Evolutionary conservation across 2,888 invertebrate species (phyloP).

Genomic region (Miltochrista miniata): DNA sequence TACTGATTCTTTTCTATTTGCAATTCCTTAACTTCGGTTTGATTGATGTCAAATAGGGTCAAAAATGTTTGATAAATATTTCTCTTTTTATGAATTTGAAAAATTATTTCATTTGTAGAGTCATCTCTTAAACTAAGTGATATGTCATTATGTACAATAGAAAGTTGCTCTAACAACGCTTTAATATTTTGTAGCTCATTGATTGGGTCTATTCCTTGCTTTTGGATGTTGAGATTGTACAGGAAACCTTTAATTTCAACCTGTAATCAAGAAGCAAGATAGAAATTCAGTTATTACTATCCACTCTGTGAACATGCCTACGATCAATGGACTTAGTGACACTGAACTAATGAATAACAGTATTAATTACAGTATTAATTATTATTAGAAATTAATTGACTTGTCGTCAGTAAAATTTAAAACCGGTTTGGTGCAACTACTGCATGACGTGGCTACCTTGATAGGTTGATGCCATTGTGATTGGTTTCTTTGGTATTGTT

Average conservation of each 20-base stretch:
- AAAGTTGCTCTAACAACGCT: constrained; percentile 82
- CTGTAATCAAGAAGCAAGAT: constrained; percentile 45
- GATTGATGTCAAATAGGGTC: constrained; percentile 55
- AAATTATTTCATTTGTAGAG: constrained; percentile 79
- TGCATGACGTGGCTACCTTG: too few relatives aligned
- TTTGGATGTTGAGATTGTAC: constrained; percentile 85
- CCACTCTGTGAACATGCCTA: too few relatives aligned
- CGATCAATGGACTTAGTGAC: too few relatives aligned
- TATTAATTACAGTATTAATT: too few relatives aligned
- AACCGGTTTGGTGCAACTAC: too few relatives aligned
- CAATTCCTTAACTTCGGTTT: constrained; percentile 63
- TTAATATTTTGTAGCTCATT: constrained; percentile 85
- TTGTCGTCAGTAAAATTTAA: too few relatives aligned
- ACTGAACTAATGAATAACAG: too few relatives aligned
- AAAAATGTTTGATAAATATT: constrained; percentile 80
- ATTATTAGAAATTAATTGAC: too few relatives aligned
- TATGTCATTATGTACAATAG: constrained; percentile 85
- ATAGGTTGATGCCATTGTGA: too few relatives aligned
- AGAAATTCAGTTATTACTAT: too few relatives aligned
- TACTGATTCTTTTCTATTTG: constrained; percentile 72
- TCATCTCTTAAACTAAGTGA: constrained; percentile 89
- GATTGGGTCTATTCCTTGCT: constrained; percentile 75
- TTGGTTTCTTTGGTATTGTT: too few relatives aligned
- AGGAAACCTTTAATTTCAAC: constrained; percentile 87
- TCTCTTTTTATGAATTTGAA: constrained; percentile 83